Base-by-base conservation (phyloP, 2,888 invertebrate species). In the Pandemis corylana region DNA sequence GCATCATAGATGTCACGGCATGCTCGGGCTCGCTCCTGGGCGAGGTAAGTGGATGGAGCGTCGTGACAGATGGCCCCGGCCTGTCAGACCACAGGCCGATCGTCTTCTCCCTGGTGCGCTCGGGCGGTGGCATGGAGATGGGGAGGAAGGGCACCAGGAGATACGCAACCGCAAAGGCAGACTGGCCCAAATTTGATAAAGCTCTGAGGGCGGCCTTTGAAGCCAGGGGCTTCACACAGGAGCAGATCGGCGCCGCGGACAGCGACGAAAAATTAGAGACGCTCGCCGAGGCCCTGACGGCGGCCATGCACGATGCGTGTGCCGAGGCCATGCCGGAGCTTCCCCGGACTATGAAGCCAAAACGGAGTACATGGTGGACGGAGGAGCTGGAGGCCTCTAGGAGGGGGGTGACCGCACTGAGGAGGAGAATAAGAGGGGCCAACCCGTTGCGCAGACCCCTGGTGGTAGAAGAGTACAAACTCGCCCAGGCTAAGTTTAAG, bases 51-150 rank as follows among this genome's bases (percentile, higher is more conserved):
- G 71, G 0, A 20, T 78, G 78, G 76, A 72, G 12, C 5, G 76
- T n/a, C 70, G 69, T 1, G 0, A 42, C 56, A 6, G 63, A 56
- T 5, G 0, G 69, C 13, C 59, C 63, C 3, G 68, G 51, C 2
- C 51, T 66, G 10, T 77, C 77, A 7, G 77, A 77, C 53, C 77
- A 77, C 70, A 71, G 72, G 7, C 49, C 51, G 5, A 67, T 77
- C 7, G 5, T 6, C 0, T 72, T 74, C 41, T 42, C 36, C 20
- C 10, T 10, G 9, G 9, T 3, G 9, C 2, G 20, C 20, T 20
- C 20, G 20, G 7, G 9, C 9, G 9, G 46, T 10, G 0, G 46
- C 1, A 0, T 0, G 9, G 3, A 10, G 46, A 2, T 9, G 2
- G 1, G 3, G 10, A 7, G 20, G 20, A 20, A 20, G 1, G 20